A percentile compares a stretch with the other conserved stretches of the same genome.
These are phyloP conservation scores for Coecobrya sp. DNA, from an alignment of 2,888 invertebrate genomes.

Conservation along the genomic window DNA sequence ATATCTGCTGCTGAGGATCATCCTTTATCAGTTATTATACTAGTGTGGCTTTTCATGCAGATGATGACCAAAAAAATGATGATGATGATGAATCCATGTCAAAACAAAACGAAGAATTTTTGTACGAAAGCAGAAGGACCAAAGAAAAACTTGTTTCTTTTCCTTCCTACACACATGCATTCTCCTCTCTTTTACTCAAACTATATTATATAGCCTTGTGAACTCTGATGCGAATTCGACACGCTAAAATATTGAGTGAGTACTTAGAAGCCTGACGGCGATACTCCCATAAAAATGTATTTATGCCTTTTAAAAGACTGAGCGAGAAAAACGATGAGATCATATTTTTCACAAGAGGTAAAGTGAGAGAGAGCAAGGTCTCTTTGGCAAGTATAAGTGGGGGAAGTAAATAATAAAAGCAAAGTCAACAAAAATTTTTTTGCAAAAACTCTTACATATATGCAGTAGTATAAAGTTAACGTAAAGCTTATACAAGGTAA, in stretches of 20 bases:
- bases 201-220: not conserved
- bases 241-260: not conserved
- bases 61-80: not conserved
- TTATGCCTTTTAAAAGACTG: not conserved
- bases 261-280: not conserved
- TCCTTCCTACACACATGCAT: not conserved
- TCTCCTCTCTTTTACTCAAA: not conserved
- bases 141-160: not conserved
- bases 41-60: not conserved
- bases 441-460: not conserved
- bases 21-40: not conserved
- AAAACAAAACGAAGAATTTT: not conserved
- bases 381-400: not conserved
- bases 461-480: not conserved
- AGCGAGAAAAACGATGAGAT: constrained; percentile 43
- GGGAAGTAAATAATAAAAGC: constrained; percentile 39
- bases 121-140: too few species aligned
- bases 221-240: too few species aligned
- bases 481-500: not conserved
- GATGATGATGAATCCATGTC: constrained; percentile 9
- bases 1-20: not conserved
- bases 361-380: not conserved
- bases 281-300: constrained; percentile 2
- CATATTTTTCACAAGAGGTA: not conserved
- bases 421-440: constrained; percentile 10